phyloP scores from a whole-genome alignment of 2,113 vertebrate genomes.

The Amphilophus citrinellus region DNA sequence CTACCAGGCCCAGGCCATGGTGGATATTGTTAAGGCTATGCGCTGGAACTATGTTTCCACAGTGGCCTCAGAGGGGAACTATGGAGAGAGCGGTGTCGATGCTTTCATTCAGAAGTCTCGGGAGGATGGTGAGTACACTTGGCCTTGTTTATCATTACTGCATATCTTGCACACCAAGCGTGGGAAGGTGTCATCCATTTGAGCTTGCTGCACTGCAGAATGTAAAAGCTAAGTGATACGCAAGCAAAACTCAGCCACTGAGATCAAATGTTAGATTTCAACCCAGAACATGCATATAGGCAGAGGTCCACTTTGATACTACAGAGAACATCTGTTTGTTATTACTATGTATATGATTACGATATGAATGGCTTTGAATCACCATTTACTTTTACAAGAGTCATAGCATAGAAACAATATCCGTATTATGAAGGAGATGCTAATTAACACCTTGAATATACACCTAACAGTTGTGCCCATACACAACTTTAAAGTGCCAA shows the following conservation, averaged over 20 bases:
- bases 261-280: constrained; percentile 10
- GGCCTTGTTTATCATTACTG: constrained; percentile 19
- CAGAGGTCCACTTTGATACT: neutral
- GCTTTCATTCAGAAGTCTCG: constrained; percentile 96
- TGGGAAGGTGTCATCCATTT: neutral
- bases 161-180: neutral
- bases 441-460: neutral
- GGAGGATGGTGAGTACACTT: constrained; percentile 89
- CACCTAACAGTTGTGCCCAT: neutral
- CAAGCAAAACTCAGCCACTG: neutral
- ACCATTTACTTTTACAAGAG: neutral
- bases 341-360: neutral
- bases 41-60: constrained; percentile 98
- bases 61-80: constrained; percentile 96
- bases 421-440: neutral
- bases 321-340: neutral
- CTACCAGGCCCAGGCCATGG: constrained; percentile 99
- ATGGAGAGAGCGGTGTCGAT: constrained; percentile 95
- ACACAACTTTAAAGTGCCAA: neutral
- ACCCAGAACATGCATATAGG: neutral
- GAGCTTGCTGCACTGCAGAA: neutral
- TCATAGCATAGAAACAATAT: neutral
- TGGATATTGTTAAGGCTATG: constrained; percentile 94
- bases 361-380: neutral
- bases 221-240: neutral